A percentile compares a stretch with the other conserved stretches of the same genome.
Conservation (phyloP, 2,888 invertebrate genomes). For the Hylaea fasciaria region DNA sequence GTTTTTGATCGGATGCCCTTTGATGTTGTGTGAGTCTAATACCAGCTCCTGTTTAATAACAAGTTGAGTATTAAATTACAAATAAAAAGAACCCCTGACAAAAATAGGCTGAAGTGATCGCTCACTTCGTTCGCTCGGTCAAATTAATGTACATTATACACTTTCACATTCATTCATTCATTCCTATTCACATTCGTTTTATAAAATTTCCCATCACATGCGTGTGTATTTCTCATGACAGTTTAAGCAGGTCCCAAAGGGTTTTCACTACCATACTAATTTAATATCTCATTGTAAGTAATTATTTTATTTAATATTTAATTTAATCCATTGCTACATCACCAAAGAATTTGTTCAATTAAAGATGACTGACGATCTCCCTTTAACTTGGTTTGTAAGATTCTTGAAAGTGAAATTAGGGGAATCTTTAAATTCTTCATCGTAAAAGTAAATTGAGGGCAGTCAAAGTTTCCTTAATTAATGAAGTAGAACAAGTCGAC, state of each 20-base stretch:
- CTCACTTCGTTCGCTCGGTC: no score
- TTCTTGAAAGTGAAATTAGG: constrained; percentile 58
- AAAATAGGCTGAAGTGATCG: no score
- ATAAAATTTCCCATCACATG: no score
- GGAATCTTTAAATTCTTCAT: constrained; percentile 65
- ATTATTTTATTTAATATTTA: constrained; percentile 11
- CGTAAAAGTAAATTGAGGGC: constrained; percentile 61
- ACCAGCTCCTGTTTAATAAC: background rate
- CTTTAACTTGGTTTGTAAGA: constrained; percentile 46
- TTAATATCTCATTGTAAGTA: background rate
- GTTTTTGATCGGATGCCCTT: background rate
- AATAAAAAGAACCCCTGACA: no score
- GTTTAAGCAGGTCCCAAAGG: no score
- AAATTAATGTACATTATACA: no score
- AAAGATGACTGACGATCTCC: constrained; percentile 36
- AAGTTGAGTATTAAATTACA: no score
- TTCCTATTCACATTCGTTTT: no score
- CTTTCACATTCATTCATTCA: no score
- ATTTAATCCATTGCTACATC: constrained; percentile 13
- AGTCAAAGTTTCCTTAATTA: constrained; percentile 71
- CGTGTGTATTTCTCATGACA: no score
- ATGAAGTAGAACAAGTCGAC: constrained; percentile 65
- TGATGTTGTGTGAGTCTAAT: background rate
- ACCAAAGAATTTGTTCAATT: constrained; percentile 32
- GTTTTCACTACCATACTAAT: background rate